These are phyloP conservation scores for Branchellion lobata DNA, from an alignment of 2,888 invertebrate genomes.

Conservation along the genomic window DNA sequence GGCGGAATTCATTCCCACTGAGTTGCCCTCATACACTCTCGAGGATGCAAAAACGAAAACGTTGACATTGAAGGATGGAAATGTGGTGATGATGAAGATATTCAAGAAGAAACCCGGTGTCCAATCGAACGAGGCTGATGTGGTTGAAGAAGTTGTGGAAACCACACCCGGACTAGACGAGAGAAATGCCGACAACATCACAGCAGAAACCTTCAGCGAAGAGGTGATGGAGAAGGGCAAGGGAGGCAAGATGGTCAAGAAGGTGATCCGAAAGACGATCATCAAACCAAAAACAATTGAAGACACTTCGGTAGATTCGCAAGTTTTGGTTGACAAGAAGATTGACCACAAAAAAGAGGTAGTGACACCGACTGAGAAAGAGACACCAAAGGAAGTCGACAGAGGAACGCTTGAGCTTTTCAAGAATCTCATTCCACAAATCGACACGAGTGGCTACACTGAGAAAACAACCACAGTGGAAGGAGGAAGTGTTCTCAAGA, in stretches of 20 bases:
- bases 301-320: too few relatives aligned
- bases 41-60: constrained; percentile 8
- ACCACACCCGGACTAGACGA: constrained; percentile 22
- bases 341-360: not conserved
- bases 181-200: not conserved
- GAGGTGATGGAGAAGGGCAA: not conserved
- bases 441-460: not conserved
- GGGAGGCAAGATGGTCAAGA: not conserved
- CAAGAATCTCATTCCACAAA: not conserved
- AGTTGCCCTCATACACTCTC: constrained; percentile 23
- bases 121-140: constrained; percentile 8
- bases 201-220: not conserved
- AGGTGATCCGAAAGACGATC: constrained; percentile 18
- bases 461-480: not conserved
- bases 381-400: not conserved
- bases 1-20: constrained; percentile 6
- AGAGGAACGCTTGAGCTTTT: not conserved
- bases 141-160: constrained; percentile 28
- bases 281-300: constrained; percentile 19
- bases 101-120: constrained; percentile 25
- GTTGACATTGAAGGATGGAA: not conserved
- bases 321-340: too few relatives aligned
- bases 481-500: constrained; percentile 7
- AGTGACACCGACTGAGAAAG: not conserved
- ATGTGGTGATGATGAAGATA: not conserved